phyloP scores from a whole-genome alignment of 2,797 vertebrate genomes.

The Odontamblyopus lacepedii region DNA sequence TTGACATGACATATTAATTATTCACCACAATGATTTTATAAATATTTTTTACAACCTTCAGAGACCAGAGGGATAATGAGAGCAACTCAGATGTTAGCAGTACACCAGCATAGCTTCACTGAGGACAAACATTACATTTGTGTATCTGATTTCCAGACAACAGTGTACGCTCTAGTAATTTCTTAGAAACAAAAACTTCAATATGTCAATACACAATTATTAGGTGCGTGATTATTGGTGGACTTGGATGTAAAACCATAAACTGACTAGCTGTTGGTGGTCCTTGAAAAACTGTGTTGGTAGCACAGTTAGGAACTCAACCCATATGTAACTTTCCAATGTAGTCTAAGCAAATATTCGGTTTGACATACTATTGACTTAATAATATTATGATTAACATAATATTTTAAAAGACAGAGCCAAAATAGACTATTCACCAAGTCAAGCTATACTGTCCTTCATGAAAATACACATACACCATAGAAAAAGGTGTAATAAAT shows the following conservation, averaged over 20 bases:
- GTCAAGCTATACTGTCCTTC: background rate
- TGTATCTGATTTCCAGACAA: background rate
- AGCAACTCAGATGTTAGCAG: too few relatives aligned
- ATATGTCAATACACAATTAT: background rate
- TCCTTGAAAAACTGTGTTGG: background rate
- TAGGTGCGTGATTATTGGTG: background rate
- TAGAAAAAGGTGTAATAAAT: background rate
- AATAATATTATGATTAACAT: background rate
- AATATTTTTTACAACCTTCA: too few relatives aligned
- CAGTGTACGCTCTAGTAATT: background rate
- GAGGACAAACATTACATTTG: background rate
- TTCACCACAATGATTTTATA: too few relatives aligned
- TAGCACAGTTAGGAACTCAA: background rate
- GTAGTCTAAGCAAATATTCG: background rate
- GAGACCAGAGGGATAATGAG: too few relatives aligned
- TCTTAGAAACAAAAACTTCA: background rate
- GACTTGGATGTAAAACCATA: background rate
- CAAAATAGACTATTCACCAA: background rate
- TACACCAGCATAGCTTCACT: too few relatives aligned
- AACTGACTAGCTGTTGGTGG: background rate
- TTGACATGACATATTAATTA: too few relatives aligned
- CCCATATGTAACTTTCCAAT: background rate
- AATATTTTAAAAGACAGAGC: background rate
- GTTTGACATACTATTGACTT: background rate
- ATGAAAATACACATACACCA: background rate